Percentiles rank a stretch among this genome's conserved stretches.
These are phyloP conservation scores for Sturmia bella DNA, from an alignment of 2,888 invertebrate species.

Conservation along the genomic window DNA sequence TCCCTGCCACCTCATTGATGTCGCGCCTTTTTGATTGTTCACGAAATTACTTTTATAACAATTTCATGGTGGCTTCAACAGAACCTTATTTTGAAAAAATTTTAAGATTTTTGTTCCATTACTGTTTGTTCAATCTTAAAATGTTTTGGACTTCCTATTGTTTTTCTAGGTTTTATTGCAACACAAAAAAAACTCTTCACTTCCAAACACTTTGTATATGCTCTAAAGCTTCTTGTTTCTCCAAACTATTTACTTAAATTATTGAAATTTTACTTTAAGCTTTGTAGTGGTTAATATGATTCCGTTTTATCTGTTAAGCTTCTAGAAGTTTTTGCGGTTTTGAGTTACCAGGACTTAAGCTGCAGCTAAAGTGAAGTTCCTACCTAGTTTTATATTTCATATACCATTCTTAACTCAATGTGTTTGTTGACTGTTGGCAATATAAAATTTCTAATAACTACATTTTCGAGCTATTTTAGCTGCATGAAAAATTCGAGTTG, in stretches of 20 bases:
- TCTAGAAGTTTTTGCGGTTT: constrained; percentile 25
- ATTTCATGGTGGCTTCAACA: too few relatives aligned
- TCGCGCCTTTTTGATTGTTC: too few relatives aligned
- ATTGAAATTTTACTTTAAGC: constrained; percentile 30
- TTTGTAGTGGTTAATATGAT: constrained; percentile 16
- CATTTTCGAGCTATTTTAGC: constrained; percentile 23
- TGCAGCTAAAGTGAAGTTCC: constrained; percentile 23
- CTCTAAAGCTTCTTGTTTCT: neutral
- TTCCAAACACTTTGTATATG: neutral
- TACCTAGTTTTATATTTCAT: constrained; percentile 21
- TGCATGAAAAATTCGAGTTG: constrained; percentile 3
- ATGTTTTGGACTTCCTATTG: too few relatives aligned
- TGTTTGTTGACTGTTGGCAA: constrained; percentile 25
- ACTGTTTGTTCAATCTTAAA: too few relatives aligned
- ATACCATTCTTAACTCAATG: neutral
- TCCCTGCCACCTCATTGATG: too few relatives aligned
- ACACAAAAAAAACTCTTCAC: neutral
- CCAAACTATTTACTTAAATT: neutral
- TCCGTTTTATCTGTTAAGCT: constrained; percentile 22
- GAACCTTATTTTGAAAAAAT: too few relatives aligned
- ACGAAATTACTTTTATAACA: too few relatives aligned
- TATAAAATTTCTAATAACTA: constrained; percentile 55
- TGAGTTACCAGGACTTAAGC: constrained; percentile 49
- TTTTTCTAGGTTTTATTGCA: neutral
- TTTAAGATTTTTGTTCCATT: too few relatives aligned